Evolutionary conservation across 2,797 vertebrate species (phyloP).

Genomic region (Enteromius viviparus): DNA sequence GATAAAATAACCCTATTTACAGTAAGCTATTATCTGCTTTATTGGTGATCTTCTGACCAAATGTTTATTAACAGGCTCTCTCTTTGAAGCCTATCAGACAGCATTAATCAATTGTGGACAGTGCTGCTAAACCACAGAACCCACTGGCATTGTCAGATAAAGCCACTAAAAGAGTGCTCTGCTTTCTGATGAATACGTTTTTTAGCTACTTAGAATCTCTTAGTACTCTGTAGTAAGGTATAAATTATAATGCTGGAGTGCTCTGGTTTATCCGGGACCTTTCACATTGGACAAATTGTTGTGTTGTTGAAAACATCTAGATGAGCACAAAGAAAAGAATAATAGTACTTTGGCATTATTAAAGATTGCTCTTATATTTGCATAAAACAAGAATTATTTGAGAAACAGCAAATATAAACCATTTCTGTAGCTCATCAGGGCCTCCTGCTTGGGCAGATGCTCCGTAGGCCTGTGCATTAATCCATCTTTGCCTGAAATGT

Average conservation of each 20-base stretch:
- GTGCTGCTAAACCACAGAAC: neutral
- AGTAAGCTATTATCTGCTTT: neutral
- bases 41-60: neutral
- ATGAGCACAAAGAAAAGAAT: neutral
- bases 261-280: neutral
- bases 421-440: neutral
- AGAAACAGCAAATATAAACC: neutral
- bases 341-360: neutral
- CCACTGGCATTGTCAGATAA: neutral
- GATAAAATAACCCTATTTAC: too few species aligned
- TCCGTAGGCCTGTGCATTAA: neutral
- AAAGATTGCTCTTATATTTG: neutral
- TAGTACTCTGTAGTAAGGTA: neutral
- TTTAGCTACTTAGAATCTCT: neutral
- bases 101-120: conserved; percentile 11
- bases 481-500: conserved; percentile 13
- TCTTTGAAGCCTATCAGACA: conserved; percentile 23
- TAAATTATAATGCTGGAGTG: neutral
- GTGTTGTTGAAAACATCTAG: neutral
- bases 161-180: neutral
- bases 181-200: neutral
- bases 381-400: neutral
- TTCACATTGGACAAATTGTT: neutral
- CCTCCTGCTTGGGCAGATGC: neutral
- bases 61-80: neutral